Base-by-base conservation (phyloP, 1,140 invertebrate genomes). In the Panagrolaimus sp. region DNA sequence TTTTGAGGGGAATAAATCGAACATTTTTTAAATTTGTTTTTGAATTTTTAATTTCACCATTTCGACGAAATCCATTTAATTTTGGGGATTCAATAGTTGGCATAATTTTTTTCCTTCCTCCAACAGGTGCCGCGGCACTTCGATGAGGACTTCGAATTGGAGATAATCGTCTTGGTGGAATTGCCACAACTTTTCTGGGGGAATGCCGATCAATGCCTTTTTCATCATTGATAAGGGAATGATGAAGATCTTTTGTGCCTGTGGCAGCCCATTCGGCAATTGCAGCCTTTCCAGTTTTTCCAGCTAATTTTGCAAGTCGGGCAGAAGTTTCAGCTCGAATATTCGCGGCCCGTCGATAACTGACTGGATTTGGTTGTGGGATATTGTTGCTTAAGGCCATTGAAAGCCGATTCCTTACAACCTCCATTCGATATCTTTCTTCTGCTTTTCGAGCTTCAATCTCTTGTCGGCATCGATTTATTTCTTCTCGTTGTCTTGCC, bases 401-500 rank as follows among this genome's bases (percentile, higher is more conserved):
- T 43, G 26, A 70, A 12, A 70, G 28, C 26, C 63, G 64, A 24
- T 65, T 70, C 24, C 63, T 24, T 12, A 70, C 68, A 17, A 70
- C 68, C 70, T 38, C 58, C 17, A 52, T 52, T 15, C 68, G 63
- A 17, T 44, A 70, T 10, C 68, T 67, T 46, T 70, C 68, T 43
- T 70, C 68, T 14, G 58, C 62, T 17, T 69, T 17, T 17, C 68
- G 68, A n/a, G 26, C 14, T 32, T 46, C 68, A 17, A 70, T 70
- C 43, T 70, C 68, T 38, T 67, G 68, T 45, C 17, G 32, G 7
- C 43, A 24, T 67, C 45, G 58, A 32, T 15, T 32, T n/a, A 55
- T 26, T 24, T 68, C 62, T 43, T 71, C 69, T 21, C 69, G 44
- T 58, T 68, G 69, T 26, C 47, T n/a, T 3, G 69, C 69, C 14